A percentile compares a stretch with the other conserved stretches of the same genome.
These are phyloP conservation scores for Mellilla xanthometata DNA, from an alignment of 2,888 invertebrate genomes.

Conservation along the genomic window DNA sequence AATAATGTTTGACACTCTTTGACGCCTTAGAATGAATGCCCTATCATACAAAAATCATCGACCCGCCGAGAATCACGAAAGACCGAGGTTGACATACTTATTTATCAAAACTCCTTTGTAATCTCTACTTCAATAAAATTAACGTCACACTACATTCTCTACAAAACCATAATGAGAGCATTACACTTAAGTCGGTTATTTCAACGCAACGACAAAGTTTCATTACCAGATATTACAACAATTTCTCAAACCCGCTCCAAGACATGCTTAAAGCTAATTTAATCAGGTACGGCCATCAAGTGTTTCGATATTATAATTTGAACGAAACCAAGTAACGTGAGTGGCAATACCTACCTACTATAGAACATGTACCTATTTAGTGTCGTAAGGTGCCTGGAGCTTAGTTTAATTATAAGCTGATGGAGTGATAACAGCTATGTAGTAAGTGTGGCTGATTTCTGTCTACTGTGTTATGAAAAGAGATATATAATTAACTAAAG, in stretches of 20 bases:
- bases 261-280: conserved; percentile 14
- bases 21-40: no score
- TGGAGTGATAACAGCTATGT: conserved; percentile 14
- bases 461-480: neutral
- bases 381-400: conserved; percentile 7
- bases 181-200: neutral
- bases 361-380: neutral
- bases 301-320: conserved; percentile 22
- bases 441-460: conserved; percentile 8
- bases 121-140: no score
- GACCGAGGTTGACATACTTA: no score
- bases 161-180: no score
- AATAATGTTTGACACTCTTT: no score
- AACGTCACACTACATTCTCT: no score
- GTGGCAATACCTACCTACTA: no score
- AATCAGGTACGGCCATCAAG: conserved; percentile 20
- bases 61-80: no score
- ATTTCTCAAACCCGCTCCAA: conserved; percentile 15
- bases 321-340: neutral
- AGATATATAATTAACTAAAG: no score
- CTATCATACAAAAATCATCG: no score
- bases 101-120: no score
- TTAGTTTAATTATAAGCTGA: conserved; percentile 13
- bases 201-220: conserved; percentile 5
- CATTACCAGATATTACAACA: conserved; percentile 17